These are phyloP conservation scores for Reticulitermes lucifugus DNA, from an alignment of 2,888 invertebrate species.

Conservation along the genomic window DNA sequence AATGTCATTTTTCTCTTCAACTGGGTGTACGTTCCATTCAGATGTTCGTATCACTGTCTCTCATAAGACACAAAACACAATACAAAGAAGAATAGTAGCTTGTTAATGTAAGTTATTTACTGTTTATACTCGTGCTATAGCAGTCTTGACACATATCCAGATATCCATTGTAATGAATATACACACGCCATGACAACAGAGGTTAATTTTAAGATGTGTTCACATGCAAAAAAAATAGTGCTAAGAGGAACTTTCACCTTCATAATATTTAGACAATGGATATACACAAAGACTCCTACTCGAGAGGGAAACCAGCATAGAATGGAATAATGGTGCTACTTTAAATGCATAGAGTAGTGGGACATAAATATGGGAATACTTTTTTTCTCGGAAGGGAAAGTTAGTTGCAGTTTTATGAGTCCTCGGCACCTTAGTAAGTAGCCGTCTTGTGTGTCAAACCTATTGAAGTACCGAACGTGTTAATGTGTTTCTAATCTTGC, in stretches of 20 bases:
- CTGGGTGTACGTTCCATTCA: too few relatives aligned
- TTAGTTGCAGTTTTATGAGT: not conserved
- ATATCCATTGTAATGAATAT: not conserved
- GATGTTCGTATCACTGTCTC: too few relatives aligned
- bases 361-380: constrained; percentile 11
- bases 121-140: not conserved
- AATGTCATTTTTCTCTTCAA: too few relatives aligned
- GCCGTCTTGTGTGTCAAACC: too few relatives aligned
- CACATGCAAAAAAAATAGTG: not conserved
- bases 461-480: too few relatives aligned
- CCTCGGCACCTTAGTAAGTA: too few relatives aligned
- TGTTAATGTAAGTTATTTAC: not conserved
- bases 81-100: not conserved
- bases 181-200: not conserved
- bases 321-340: too few relatives aligned
- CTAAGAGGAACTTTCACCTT: constrained; percentile 10
- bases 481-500: too few relatives aligned
- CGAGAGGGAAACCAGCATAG: too few relatives aligned
- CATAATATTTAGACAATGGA: not conserved
- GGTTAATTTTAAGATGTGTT: not conserved
- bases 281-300: not conserved
- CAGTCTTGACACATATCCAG: not conserved
- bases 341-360: not conserved
- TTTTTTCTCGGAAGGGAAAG: not conserved
- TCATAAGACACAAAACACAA: too few relatives aligned